Evolutionary conservation across 1,140 invertebrate genomes (phyloP), one percentile per base, ranked within the genome.

Genomic region (Trichonephila clavata): DNA sequence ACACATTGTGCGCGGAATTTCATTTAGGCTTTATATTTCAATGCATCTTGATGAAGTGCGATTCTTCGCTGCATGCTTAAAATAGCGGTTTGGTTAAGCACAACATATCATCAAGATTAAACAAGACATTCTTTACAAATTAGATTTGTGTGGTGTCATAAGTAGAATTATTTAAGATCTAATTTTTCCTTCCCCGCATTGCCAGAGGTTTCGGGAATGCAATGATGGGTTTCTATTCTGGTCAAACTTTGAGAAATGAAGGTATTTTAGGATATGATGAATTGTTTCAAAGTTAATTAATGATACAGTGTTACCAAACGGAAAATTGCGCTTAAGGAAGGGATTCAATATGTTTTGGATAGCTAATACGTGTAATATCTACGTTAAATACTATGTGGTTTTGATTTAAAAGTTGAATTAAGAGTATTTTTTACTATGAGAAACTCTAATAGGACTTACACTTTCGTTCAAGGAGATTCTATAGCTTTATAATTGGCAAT

Each of bases 11-110:
- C 83, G 21, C 50, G 57, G 57, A 57, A 84, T 84, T 84, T 50
- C 83, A 84, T 57, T 84, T 84, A 84, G 57, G 50, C 20, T 20
- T 84, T 50, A 84, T 84, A 84, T 84, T 59, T 84, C 83, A 84
- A 57, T 84, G 83, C 83, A 84, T 84, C 57, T 84, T 84, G 83
- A 84, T 84, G 43, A 84, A 84, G 32, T 60, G 83, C 83, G n/a
- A 24, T 60, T 84, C 50, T 84, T 8, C 21, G n/a, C 57, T 2
- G 83, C 83, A 20, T 57, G 83, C 83, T 60, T 84, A 84, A 84
- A 27, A 84, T 84, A 60, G 83, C 81, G 24, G 10, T 21, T 57
- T 50, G 14, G 83, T 60, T 84, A 84, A 50, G 27, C 57, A 57
- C 16, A 50, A 60, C 83, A 27, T 84, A 84, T 60, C 83, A 84